A percentile compares a stretch with the other conserved stretches of the same genome.
Conservation (phyloP, 2,888 invertebrate species). For the Drosophila leonis region DNA sequence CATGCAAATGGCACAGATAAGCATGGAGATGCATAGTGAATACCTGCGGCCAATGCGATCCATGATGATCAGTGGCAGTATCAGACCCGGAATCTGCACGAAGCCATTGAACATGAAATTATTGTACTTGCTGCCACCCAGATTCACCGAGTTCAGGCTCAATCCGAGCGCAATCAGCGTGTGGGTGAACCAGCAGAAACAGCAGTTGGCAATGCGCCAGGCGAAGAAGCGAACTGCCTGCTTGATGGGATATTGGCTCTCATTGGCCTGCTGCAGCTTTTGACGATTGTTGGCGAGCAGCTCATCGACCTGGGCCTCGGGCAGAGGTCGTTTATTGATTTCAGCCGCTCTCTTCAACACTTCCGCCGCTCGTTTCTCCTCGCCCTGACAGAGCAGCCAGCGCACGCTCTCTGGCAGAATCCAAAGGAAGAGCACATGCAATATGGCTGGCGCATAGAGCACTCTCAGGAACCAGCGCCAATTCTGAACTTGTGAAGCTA, state of each 20-base stretch:
- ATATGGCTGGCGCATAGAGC: slow-evolving; percentile 89
- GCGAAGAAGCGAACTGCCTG: slow-evolving; percentile 68
- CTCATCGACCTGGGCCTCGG: slow-evolving; percentile 67
- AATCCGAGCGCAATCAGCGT: slow-evolving; percentile 93
- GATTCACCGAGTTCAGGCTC: slow-evolving; percentile 91
- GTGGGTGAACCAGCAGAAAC: slow-evolving; percentile 92
- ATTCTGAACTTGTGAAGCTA: slow-evolving; percentile 89
- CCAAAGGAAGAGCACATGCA: slow-evolving; percentile 89
- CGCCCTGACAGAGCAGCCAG: slow-evolving; percentile 90
- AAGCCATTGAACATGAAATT: slow-evolving; percentile 88
- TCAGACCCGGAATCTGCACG: slow-evolving; percentile 91
- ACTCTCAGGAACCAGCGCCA: slow-evolving; percentile 90
- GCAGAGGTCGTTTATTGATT: slow-evolving; percentile 86
- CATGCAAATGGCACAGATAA: slow-evolving; percentile 87
- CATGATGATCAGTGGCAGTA: slow-evolving; percentile 88
- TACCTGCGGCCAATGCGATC: slow-evolving; percentile 88
- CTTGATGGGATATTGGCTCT: slow-evolving; percentile 75
- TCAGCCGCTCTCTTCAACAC: slow-evolving; percentile 88
- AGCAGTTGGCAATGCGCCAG: slow-evolving; percentile 87
- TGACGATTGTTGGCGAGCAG: slow-evolving; percentile 66
- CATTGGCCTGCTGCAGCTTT: slow-evolving; percentile 68
- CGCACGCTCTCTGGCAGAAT: slow-evolving; percentile 90
- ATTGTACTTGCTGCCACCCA: slow-evolving; percentile 90
- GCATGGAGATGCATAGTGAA: slow-evolving; percentile 88
- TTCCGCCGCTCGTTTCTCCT: slow-evolving; percentile 86